A percentile compares a stretch with the other conserved stretches of the same genome.
phyloP scores from a whole-genome alignment of 2,797 vertebrate species.

The Falco berigora region DNA sequence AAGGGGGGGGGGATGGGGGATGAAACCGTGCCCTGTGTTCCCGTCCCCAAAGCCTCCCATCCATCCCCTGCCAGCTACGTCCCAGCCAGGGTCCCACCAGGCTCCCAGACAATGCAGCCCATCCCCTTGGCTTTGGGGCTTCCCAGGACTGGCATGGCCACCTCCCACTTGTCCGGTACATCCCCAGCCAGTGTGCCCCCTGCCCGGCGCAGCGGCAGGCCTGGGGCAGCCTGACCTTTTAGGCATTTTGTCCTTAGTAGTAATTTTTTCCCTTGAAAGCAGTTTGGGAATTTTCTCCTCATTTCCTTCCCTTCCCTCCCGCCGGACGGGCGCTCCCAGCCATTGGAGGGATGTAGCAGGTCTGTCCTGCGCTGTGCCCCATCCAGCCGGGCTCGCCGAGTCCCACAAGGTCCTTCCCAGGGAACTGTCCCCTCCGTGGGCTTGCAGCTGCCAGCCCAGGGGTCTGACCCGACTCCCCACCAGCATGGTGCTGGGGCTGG shows the following conservation, averaged over 20 bases:
- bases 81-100: not conserved
- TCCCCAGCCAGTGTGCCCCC: accelerated
- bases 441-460: not conserved
- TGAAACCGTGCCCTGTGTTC: not conserved
- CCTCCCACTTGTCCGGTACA: not conserved
- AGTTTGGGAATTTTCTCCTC: conserved; percentile 37
- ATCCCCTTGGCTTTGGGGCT: not conserved
- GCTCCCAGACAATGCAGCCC: not conserved
- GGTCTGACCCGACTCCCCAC: not conserved
- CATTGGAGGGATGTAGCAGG: accelerated
- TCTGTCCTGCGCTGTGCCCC: accelerated
- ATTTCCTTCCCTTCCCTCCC: not conserved
- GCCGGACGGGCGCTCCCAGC: not conserved
- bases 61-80: not conserved
- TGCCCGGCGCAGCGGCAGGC: accelerated
- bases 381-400: accelerated
- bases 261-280: conserved; percentile 52
- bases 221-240: not conserved
- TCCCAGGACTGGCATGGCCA: accelerated
- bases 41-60: not conserved
- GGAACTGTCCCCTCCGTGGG: accelerated
- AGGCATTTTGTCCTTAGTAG: not conserved
- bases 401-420: accelerated
- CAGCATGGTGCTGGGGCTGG: not conserved
- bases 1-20: not conserved